A percentile compares a stretch with the other conserved stretches of the same genome.
Evolutionary conservation across 2,888 invertebrate genomes (phyloP).

Genomic region (Biston betularia): DNA sequence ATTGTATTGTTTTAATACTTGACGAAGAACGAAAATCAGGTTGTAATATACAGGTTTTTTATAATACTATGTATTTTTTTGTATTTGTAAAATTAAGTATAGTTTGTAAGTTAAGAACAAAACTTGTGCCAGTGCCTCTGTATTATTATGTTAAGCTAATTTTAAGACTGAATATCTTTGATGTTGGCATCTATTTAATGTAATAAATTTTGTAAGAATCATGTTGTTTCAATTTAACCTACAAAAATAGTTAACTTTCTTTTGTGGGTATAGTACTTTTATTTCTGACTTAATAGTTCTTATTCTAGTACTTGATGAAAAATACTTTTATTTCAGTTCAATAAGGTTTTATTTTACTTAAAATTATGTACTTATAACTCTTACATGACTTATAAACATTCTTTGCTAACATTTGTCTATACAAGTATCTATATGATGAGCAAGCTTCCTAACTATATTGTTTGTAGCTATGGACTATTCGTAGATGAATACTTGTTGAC

Average conservation of each 20-base stretch:
- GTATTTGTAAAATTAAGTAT: constrained; percentile 46
- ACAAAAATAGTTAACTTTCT: too few relatives aligned
- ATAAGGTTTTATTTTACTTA: too few relatives aligned
- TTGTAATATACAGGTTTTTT: constrained; percentile 60
- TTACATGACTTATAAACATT: too few relatives aligned
- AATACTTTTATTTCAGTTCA: too few relatives aligned
- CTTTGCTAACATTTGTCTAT: too few relatives aligned
- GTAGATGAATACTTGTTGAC: too few relatives aligned
- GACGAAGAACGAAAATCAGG: constrained; percentile 44
- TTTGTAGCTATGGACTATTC: too few relatives aligned
- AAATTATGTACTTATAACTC: neutral
- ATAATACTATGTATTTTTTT: constrained; percentile 37
- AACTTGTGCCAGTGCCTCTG: constrained; percentile 82
- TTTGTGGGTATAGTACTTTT: too few relatives aligned
- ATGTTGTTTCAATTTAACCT: neutral
- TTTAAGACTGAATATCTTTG: constrained; percentile 79
- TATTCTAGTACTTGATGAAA: too few relatives aligned
- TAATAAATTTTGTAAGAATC: constrained; percentile 68
- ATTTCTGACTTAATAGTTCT: too few relatives aligned
- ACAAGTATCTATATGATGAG: too few relatives aligned
- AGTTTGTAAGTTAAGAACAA: constrained; percentile 51
- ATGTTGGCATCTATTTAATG: constrained; percentile 78
- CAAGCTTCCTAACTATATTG: too few relatives aligned
- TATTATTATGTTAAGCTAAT: constrained; percentile 74
- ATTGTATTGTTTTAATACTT: constrained; percentile 11